A percentile compares a stretch with the other conserved stretches of the same genome.
These are phyloP conservation scores for Varroa destructor DNA, from an alignment of 1,140 invertebrate species.

Conservation along the genomic window DNA sequence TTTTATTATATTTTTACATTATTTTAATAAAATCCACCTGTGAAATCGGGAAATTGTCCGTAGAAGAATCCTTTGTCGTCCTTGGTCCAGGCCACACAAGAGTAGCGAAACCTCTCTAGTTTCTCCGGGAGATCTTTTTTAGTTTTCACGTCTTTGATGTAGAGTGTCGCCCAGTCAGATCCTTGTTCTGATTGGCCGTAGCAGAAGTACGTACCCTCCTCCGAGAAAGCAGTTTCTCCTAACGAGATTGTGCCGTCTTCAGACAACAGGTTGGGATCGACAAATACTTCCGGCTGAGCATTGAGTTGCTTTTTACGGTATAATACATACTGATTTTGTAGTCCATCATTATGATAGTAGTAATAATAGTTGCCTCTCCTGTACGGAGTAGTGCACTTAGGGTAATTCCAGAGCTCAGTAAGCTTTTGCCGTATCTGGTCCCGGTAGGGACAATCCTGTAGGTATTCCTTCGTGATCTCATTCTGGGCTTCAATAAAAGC, in stretches of 20 bases:
- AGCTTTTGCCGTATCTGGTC: slow-evolving; percentile 55
- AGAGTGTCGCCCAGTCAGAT: slow-evolving; percentile 85
- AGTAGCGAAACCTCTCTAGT: slow-evolving; percentile 80
- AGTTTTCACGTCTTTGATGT: slow-evolving; percentile 40
- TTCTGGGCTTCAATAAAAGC: slow-evolving; percentile 83
- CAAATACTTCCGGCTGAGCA: slow-evolving; percentile 67
- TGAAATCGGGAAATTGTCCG: slow-evolving; percentile 41
- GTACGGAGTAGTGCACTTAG: slow-evolving; percentile 77
- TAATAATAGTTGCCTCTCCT: slow-evolving; percentile 73
- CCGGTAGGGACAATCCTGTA: slow-evolving; percentile 59
- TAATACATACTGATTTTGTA: slow-evolving; percentile 90
- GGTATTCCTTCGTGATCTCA: slow-evolving; percentile 67
- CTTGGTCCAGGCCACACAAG: slow-evolving; percentile 78
- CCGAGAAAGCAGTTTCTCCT: slow-evolving; percentile 62
- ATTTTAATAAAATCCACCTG: slow-evolving; percentile 41
- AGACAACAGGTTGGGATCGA: slow-evolving; percentile 85
- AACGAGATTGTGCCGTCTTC: slow-evolving; percentile 84
- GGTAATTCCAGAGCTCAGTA: slow-evolving; percentile 86
- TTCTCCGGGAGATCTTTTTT: slow-evolving; percentile 72
- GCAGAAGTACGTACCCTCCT: slow-evolving; percentile 75
- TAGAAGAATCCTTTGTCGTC: slow-evolving; percentile 92
- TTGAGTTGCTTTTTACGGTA: slow-evolving; percentile 74
- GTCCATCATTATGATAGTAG: slow-evolving; percentile 82
- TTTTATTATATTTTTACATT: no score
- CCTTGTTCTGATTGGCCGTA: slow-evolving; percentile 82